phyloP scores from a whole-genome alignment of 2,888 invertebrate genomes.

The Agrotis ipsilon region DNA sequence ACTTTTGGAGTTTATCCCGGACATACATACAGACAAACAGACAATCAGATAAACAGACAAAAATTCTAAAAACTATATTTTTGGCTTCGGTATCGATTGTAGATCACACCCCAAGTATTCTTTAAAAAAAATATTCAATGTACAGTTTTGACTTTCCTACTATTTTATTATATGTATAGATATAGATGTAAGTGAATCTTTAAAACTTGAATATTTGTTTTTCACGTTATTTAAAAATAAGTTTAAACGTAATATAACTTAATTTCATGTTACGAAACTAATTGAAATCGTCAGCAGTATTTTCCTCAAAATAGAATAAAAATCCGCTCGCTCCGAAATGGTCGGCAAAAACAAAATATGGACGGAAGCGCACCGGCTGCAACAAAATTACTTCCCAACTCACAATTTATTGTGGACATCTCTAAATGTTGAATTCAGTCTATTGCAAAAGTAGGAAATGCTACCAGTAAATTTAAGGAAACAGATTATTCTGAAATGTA shows the following conservation, averaged over 20 bases:
- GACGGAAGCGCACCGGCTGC: constrained; percentile 38
- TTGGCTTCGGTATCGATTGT: no score
- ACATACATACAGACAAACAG: no score
- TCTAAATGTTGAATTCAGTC: constrained; percentile 29
- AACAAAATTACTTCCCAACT: constrained; percentile 54
- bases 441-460: constrained; percentile 18
- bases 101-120: no score
- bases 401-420: constrained; percentile 51
- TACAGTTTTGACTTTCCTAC: no score
- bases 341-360: constrained; percentile 43
- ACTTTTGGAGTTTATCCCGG: no score
- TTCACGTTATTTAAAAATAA: background rate
- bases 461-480: constrained; percentile 9
- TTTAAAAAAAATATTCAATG: no score
- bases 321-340: constrained; percentile 33
- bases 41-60: no score
- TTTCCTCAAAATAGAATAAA: constrained; percentile 49
- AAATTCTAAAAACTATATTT: no score
- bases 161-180: no score
- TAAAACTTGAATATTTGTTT: background rate
- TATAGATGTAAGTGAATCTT: no score
- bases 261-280: constrained; percentile 24
- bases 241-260: background rate
- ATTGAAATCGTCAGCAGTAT: constrained; percentile 35
- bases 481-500: background rate